These are phyloP conservation scores for Catostylus mosaicus DNA, from an alignment of 30 jellyfish, hydroid and myxozoan species.

Conservation along the genomic window DNA sequence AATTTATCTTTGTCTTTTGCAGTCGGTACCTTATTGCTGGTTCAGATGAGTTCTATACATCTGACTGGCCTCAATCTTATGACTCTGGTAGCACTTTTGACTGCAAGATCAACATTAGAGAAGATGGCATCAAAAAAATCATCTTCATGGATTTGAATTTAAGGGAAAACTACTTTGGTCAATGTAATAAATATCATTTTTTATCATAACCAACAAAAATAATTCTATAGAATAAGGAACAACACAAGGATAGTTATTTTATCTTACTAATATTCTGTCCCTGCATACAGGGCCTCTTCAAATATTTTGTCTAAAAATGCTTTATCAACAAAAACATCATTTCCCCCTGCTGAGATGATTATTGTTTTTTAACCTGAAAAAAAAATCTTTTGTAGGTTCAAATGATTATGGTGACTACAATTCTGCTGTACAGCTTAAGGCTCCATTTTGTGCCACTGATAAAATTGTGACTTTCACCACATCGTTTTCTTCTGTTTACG, in stretches of 20 bases:
- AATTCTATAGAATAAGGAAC: no score
- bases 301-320: no score
- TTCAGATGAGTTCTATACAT: constrained; percentile 14
- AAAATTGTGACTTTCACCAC: neutral
- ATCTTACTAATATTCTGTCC: no score
- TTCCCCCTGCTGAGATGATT: neutral
- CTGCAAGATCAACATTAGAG: constrained; percentile 2
- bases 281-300: no score
- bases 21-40: neutral
- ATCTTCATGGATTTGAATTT: constrained; percentile 39
- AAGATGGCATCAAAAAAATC: constrained; percentile 11
- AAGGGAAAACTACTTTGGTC: neutral
- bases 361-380: no score
- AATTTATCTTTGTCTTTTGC: neutral
- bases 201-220: no score
- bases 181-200: neutral
- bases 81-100: neutral
- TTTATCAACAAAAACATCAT: no score
- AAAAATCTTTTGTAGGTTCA: constrained; percentile 6
- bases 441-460: constrained; percentile 22
- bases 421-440: neutral
- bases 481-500: neutral
- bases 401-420: neutral
- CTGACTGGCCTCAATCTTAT: constrained; percentile 20
- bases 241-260: no score